These are phyloP conservation scores for Galeopterus variegatus DNA, from an alignment of 2,113 vertebrate genomes.

Conservation along the genomic window DNA sequence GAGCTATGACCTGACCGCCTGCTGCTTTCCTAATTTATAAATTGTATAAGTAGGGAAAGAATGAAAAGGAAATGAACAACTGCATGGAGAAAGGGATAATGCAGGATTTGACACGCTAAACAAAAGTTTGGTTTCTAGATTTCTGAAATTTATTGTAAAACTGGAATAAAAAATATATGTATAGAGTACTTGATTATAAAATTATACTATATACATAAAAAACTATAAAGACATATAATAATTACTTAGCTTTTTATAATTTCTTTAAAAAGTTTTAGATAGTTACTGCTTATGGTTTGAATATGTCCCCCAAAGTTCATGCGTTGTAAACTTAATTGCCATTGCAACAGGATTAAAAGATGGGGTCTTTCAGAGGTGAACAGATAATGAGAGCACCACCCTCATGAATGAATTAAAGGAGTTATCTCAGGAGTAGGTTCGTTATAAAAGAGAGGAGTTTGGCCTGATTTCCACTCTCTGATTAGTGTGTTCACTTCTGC, in stretches of 20 bases:
- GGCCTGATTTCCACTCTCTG: too few relatives aligned
- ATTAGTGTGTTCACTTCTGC: too few relatives aligned
- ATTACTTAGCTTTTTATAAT: neutral
- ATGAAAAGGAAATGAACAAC: neutral
- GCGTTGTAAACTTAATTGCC: too few relatives aligned
- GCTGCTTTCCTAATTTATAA: neutral
- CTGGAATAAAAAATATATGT: neutral
- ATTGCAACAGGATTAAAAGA: too few relatives aligned
- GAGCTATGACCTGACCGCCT: neutral
- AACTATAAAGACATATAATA: neutral
- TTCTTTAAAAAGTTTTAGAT: neutral
- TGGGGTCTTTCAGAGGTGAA: too few relatives aligned
- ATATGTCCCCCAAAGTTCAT: too few relatives aligned
- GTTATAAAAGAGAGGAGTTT: too few relatives aligned
- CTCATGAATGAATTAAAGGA: too few relatives aligned
- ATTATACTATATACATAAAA: neutral
- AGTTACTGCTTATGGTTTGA: too few relatives aligned
- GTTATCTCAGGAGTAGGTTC: too few relatives aligned
- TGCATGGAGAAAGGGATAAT: neutral
- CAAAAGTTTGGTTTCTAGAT: neutral
- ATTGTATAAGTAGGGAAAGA: neutral
- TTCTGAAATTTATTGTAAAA: constrained; percentile 9
- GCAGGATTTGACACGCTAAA: neutral
- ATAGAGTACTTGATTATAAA: neutral
- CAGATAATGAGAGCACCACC: too few relatives aligned